Evolutionary conservation across 2,797 vertebrate species (phyloP).

Genomic region (Hippoglossus hippoglossus): DNA sequence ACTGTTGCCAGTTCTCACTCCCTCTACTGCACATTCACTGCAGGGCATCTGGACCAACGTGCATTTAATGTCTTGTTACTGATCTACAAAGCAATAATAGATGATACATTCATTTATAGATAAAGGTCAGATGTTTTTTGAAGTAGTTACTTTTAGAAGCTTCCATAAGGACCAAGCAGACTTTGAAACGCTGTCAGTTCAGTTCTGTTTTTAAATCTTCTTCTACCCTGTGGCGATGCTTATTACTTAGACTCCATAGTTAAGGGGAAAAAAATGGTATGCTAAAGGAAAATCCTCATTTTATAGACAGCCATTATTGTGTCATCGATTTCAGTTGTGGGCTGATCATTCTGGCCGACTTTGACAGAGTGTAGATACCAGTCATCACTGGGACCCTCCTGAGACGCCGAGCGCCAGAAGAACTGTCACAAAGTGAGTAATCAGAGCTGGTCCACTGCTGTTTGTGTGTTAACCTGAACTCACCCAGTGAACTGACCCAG

Average conservation of each 20-base stretch:
- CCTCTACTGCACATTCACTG: background rate
- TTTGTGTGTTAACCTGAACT: conserved; percentile 50
- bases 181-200: background rate
- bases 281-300: conserved; percentile 11
- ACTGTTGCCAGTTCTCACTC: background rate
- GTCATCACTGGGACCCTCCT: conserved; percentile 54
- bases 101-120: background rate
- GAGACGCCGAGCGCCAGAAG: conserved; percentile 57
- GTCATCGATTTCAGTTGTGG: conserved; percentile 53
- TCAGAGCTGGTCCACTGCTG: conserved; percentile 54
- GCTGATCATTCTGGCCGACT: conserved; percentile 47
- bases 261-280: background rate
- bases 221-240: background rate
- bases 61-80: background rate
- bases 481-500: background rate
- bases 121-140: background rate
- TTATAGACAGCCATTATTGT: conserved; percentile 31
- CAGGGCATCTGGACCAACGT: background rate
- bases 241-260: background rate
- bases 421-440: conserved; percentile 60
- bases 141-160: background rate
- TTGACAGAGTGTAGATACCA: conserved; percentile 68
- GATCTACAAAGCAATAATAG: background rate
- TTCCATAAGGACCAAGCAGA: background rate
- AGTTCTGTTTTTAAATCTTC: background rate